phyloP scores from a whole-genome alignment of 23 tunicate species.

The Styela clava region DNA sequence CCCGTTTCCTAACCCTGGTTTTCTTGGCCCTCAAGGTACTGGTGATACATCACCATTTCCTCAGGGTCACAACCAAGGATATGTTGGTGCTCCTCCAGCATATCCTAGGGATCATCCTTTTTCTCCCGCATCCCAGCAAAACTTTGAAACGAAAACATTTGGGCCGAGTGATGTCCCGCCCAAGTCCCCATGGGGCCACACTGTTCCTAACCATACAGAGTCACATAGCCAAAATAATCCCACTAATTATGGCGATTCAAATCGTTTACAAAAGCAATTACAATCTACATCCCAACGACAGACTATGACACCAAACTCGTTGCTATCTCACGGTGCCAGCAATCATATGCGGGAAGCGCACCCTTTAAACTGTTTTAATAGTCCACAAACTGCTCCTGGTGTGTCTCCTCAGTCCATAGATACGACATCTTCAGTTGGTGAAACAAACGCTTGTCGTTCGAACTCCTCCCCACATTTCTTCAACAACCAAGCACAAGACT shows the following conservation, averaged over 20 bases:
- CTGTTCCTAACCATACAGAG: neutral
- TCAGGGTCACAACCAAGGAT: neutral
- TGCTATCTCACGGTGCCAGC: neutral
- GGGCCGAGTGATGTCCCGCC: neutral
- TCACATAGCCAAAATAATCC: neutral
- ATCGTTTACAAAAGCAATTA: neutral
- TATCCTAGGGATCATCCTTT: neutral
- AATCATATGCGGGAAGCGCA: too few species aligned
- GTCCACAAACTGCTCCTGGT: slow-evolving; percentile 1
- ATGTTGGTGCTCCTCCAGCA: neutral
- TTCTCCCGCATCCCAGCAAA: neutral
- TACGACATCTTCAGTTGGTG: neutral
- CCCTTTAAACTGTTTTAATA: slow-evolving; percentile 11
- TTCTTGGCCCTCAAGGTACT: neutral
- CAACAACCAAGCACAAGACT: slow-evolving; percentile 23
- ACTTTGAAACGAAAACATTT: neutral
- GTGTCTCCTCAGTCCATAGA: slow-evolving; percentile 26
- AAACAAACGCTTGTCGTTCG: neutral
- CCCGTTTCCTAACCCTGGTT: neutral
- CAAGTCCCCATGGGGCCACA: neutral
- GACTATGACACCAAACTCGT: neutral
- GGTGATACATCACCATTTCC: neutral
- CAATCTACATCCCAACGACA: neutral
- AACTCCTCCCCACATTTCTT: slow-evolving; percentile 23
- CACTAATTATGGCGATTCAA: neutral